phyloP scores from a whole-genome alignment of 2,888 invertebrate species.

The Neria commutata region DNA sequence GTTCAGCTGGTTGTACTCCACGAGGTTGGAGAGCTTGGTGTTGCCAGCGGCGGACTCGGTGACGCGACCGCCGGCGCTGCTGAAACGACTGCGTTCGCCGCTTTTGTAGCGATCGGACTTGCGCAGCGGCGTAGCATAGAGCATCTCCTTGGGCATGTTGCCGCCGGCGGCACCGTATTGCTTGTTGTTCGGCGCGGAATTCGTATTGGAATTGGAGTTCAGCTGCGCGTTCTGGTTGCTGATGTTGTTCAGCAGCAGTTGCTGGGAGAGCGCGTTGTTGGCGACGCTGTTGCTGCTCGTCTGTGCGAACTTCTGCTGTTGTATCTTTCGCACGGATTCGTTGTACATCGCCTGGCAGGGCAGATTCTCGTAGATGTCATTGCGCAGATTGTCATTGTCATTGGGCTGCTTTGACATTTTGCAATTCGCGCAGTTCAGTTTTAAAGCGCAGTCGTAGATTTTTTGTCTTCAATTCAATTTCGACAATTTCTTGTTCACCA shows the following conservation, averaged over 20 bases:
- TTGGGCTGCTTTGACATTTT: slow-evolving; percentile 60
- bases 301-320: slow-evolving; percentile 48
- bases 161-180: slow-evolving; percentile 27
- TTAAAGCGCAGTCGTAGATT: no score
- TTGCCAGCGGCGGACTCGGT: slow-evolving; percentile 32
- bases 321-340: slow-evolving; percentile 61
- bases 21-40: slow-evolving; percentile 53
- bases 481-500: no score
- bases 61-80: slow-evolving; percentile 17
- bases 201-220: slow-evolving; percentile 27
- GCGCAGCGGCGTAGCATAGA: slow-evolving; percentile 61
- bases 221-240: slow-evolving; percentile 42
- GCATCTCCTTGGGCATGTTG: slow-evolving; percentile 58
- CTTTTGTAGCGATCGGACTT: slow-evolving; percentile 62
- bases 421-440: no score
- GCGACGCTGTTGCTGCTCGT: slow-evolving; percentile 30
- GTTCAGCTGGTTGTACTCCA: slow-evolving; percentile 49
- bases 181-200: slow-evolving; percentile 35
- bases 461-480: no score
- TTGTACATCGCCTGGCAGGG: slow-evolving; percentile 62
- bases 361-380: slow-evolving; percentile 62
- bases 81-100: slow-evolving; percentile 53
- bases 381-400: slow-evolving; percentile 61
- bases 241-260: slow-evolving; percentile 47
- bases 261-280: slow-evolving; percentile 41